A percentile compares a stretch with the other conserved stretches of the same genome.
Conservation (phyloP, 2,797 vertebrate genomes). For the Lagocephalus sceleratus region DNA sequence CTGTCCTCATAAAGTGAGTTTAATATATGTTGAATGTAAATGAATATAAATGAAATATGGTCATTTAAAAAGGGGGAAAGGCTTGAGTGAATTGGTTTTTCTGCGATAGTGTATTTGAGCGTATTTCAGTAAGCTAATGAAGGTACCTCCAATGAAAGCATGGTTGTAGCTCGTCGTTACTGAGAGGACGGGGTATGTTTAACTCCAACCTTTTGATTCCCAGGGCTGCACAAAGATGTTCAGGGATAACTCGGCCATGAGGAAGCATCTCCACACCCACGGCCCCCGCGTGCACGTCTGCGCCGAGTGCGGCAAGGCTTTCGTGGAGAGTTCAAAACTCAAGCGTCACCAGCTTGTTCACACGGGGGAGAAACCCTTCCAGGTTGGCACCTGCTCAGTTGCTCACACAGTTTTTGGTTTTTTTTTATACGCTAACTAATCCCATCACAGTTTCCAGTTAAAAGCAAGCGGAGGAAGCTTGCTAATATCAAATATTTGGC, state of each 20-base stretch:
- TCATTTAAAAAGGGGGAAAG: conserved; percentile 19
- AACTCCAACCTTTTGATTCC: not conserved
- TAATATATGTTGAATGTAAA: not conserved
- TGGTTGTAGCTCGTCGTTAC: not conserved
- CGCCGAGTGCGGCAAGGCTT: conserved; percentile 98
- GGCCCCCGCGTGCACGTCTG: conserved; percentile 97
- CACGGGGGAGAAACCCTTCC: conserved; percentile 98
- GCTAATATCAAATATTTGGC: conserved; percentile 9
- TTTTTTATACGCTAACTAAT: conserved; percentile 10
- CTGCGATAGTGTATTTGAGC: conserved; percentile 18
- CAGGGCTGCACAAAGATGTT: conserved; percentile 99
- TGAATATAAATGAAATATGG: no score
- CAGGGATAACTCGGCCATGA: conserved; percentile 99
- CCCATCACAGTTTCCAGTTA: not conserved
- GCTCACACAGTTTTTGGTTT: conserved; percentile 5
- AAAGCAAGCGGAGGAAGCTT: conserved; percentile 9
- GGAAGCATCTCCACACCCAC: conserved; percentile 98
- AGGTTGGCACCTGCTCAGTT: conserved; percentile 73
- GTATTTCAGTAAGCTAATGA: conserved; percentile 13
- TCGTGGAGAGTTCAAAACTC: conserved; percentile 98
- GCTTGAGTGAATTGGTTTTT: conserved; percentile 29
- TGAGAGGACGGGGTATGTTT: conserved; percentile 6
- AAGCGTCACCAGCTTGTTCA: conserved; percentile 98
- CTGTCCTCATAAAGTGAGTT: conserved; percentile 99
- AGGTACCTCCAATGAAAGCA: not conserved